Evolutionary conservation across 1,140 invertebrate species (phyloP).

Genomic region (Paraescarpia echinospica): DNA sequence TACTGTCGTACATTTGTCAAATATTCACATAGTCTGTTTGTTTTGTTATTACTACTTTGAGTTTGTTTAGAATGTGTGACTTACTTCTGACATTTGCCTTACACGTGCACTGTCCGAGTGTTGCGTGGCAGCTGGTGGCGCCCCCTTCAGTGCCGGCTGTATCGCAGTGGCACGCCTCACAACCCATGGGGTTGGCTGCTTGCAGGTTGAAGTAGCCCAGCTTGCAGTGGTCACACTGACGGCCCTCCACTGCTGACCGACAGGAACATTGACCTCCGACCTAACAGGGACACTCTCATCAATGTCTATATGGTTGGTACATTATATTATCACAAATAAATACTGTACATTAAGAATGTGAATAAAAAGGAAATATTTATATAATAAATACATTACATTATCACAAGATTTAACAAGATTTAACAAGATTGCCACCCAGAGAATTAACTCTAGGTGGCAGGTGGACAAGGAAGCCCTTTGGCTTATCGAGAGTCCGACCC

Average conservation of each 20-base stretch:
- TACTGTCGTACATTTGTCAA: neutral
- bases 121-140: slow-evolving; percentile 62
- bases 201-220: slow-evolving; percentile 92
- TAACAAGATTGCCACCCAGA: too few relatives aligned
- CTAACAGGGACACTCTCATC: neutral
- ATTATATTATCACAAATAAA: neutral
- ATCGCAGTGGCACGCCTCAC: slow-evolving; percentile 51
- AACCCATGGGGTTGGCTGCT: slow-evolving; percentile 71
- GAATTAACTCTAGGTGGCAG: too few relatives aligned
- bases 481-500: too few relatives aligned
- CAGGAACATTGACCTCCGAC: slow-evolving; percentile 86
- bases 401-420: too few relatives aligned
- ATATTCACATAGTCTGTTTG: neutral
- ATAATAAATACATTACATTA: too few relatives aligned
- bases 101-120: slow-evolving; percentile 52
- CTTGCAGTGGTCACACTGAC: slow-evolving; percentile 88
- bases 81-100: slow-evolving; percentile 67
- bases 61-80: neutral
- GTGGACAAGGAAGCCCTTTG: too few relatives aligned
- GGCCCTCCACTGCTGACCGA: slow-evolving; percentile 86
- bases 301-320: neutral
- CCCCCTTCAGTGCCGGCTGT: slow-evolving; percentile 39
- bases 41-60: neutral
- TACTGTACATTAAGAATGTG: too few relatives aligned
- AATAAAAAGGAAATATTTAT: too few relatives aligned